These are phyloP conservation scores for Eupithecia pulchellata DNA, from an alignment of 2,888 invertebrate genomes.

Conservation along the genomic window DNA sequence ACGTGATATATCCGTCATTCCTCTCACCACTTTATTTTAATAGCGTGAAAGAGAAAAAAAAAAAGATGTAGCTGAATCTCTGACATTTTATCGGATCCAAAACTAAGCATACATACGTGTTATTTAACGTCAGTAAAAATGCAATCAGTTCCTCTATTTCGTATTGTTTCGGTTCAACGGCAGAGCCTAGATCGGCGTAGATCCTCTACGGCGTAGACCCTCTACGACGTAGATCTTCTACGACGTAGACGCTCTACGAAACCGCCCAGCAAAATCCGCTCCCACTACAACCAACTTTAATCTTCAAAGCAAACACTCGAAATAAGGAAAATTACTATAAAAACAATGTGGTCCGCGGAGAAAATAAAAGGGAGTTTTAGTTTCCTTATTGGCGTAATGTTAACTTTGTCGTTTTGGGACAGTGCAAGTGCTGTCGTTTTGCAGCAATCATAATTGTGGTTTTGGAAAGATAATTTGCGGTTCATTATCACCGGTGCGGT, in stretches of 20 bases:
- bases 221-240: constrained; percentile 2
- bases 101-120: too few species aligned
- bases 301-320: constrained; percentile 17
- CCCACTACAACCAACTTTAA: background rate
- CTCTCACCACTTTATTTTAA: too few species aligned
- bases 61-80: too few species aligned
- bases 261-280: background rate
- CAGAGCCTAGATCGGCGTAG: background rate
- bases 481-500: background rate
- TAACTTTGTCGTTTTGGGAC: constrained; percentile 4
- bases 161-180: background rate
- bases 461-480: constrained; percentile 7
- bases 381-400: constrained; percentile 13
- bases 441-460: constrained; percentile 5
- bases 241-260: constrained; percentile 3
- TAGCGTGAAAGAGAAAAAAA: too few species aligned
- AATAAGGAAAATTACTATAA: constrained; percentile 32
- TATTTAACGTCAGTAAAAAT: too few species aligned
- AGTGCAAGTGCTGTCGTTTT: background rate
- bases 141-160: too few species aligned
- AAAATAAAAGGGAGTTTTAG: constrained; percentile 20
- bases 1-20: too few species aligned
- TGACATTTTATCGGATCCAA: too few species aligned
- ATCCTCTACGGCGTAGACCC: background rate
- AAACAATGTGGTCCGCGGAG: constrained; percentile 33